Evolutionary conservation across 2,113 vertebrate genomes (phyloP).

Genomic region (Tupaia tana): DNA sequence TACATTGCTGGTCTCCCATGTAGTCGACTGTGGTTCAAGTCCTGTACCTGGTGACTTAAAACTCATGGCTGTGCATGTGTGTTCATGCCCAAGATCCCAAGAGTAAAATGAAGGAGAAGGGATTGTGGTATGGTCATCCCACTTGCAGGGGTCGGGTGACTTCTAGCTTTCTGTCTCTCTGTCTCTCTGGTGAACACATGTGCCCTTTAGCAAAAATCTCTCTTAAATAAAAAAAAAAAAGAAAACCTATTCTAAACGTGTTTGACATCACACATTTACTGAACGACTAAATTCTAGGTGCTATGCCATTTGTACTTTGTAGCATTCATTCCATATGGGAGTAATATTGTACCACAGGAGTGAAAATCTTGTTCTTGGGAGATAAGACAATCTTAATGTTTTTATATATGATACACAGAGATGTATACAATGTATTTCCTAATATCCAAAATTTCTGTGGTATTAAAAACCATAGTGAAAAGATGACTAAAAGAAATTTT

Average conservation of each 20-base stretch:
- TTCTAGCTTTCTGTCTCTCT: too few relatives aligned
- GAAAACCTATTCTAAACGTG: neutral
- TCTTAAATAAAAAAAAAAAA: neutral
- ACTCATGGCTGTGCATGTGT: too few relatives aligned
- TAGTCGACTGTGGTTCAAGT: too few relatives aligned
- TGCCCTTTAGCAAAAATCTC: too few relatives aligned
- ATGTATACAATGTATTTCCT: neutral
- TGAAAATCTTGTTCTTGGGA: neutral
- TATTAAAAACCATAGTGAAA: neutral
- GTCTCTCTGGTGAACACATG: too few relatives aligned
- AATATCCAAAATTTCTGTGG: too few relatives aligned
- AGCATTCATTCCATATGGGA: neutral
- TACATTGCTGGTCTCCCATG: too few relatives aligned
- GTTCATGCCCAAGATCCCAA: too few relatives aligned
- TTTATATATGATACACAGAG: neutral
- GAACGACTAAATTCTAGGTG: neutral
- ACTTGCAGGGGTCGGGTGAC: too few relatives aligned
- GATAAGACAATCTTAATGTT: neutral
- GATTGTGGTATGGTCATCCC: too few relatives aligned
- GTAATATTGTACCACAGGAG: neutral
- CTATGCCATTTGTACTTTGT: neutral
- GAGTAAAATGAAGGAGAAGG: too few relatives aligned
- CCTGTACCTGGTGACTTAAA: too few relatives aligned
- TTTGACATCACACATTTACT: neutral
- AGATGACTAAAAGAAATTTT: neutral